Base-by-base conservation (phyloP, 2,113 vertebrate species). In the Hippocampus mohnikei region DNA sequence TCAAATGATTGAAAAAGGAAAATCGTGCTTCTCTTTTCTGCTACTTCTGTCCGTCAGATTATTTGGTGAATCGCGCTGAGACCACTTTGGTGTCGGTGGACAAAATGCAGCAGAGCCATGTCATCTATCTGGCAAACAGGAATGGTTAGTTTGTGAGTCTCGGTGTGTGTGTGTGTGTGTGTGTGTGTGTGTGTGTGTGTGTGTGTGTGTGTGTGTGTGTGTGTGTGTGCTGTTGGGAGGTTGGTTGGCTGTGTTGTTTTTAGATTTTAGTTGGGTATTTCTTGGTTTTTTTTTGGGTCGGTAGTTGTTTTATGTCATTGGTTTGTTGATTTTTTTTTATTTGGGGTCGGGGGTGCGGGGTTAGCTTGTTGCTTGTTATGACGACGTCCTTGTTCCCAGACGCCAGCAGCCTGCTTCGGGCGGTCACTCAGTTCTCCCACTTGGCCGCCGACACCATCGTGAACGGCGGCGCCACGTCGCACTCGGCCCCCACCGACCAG, bases 381-480 rank as follows among this genome's bases (percentile, higher is more conserved):
- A 29, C 4, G 3, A 53, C 15, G 20, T 11, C 20, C 16, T 16
- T 60, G 13, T 33, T 60, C 27, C 0, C 73, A 98, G 97, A 94
- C 1, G 66, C 93, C 69, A 90, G 93, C 25, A 88, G 88, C 33
- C 63, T 98, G 77, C 73, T 98, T 69, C 91, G 94, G 61, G 82
- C 92, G 0, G 87, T 98, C 66, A 92, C 94, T 12, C 94, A 94
- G 80, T 95, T 98, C 1, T 92, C 93, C 58, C 95, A 97, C 85
- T 81, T 96, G 59, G 90, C 95, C 10, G 92, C 95, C 0, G 95
- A 98, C 87, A 93, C 94, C 56, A 94, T 98, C 3, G 70, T 94
- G 25, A 94, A 97, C 0, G 94, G 94, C 56, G 92, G 94, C 0
- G 91, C 93, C 0, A 93, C 95, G 2, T 94, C 95, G 2, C 95